A percentile compares a stretch with the other conserved stretches of the same genome.
Evolutionary conservation across 92 coral and sea anemone genomes (phyloP).

Genomic region (Epizoanthus ramosus): DNA sequence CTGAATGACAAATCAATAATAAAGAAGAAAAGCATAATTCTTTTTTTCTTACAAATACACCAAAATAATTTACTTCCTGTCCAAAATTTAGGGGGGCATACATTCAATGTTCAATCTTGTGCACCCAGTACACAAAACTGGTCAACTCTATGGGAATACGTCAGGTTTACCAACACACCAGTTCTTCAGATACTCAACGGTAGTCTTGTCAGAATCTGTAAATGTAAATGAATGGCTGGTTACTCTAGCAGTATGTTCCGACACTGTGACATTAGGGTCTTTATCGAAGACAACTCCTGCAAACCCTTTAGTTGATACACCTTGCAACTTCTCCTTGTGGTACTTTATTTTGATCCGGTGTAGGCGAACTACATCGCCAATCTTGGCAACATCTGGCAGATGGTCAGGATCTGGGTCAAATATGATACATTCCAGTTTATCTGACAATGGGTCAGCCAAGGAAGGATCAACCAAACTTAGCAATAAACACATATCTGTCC

Average conservation of each 20-base stretch:
- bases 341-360: conserved; percentile 66
- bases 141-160: conserved; percentile 49
- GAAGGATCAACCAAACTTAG: conserved; percentile 69
- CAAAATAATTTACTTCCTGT: too few relatives aligned
- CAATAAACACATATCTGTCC: conserved; percentile 80
- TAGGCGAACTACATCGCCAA: conserved; percentile 73
- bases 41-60: too few relatives aligned
- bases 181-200: conserved; percentile 51
- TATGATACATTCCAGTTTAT: conserved; percentile 64
- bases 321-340: conserved; percentile 43
- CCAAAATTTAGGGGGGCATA: too few relatives aligned
- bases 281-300: conserved; percentile 72
- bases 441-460: too few relatives aligned
- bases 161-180: conserved; percentile 57
- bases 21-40: too few relatives aligned
- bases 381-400: conserved; percentile 60
- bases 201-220: conserved; percentile 45
- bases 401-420: conserved; percentile 51
- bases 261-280: conserved; percentile 50
- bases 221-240: conserved; percentile 60
- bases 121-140: too few relatives aligned
- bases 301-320: conserved; percentile 67
- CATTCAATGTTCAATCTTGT: too few relatives aligned
- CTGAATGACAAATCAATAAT: too few relatives aligned
- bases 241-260: conserved; percentile 63